Evolutionary conservation across 2,797 vertebrate genomes (phyloP).

Genomic region (Neopelma chrysocephalum): DNA sequence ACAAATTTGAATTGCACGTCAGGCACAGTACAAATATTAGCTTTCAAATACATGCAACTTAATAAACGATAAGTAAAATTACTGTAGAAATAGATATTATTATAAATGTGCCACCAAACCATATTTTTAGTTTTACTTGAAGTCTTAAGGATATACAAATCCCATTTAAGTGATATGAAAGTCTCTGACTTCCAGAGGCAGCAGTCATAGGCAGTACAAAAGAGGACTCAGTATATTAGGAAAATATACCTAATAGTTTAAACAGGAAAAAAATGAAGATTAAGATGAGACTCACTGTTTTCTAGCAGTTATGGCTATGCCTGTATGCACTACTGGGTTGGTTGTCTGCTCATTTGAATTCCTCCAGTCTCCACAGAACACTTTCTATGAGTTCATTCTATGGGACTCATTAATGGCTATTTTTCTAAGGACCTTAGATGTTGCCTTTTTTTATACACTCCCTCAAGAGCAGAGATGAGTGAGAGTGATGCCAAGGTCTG

Average conservation of each 20-base stretch:
- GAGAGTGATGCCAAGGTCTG: constrained; percentile 15
- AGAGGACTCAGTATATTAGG: neutral
- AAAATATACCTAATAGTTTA: neutral
- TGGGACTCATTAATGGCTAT: constrained; percentile 4
- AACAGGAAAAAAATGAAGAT: neutral
- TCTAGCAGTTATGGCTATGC: neutral
- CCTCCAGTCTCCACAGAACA: neutral
- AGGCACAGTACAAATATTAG: neutral
- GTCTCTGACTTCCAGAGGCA: neutral
- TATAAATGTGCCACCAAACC: neutral
- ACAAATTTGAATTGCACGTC: neutral
- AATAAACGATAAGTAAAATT: neutral
- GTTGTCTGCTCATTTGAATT: neutral
- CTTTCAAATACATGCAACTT: neutral
- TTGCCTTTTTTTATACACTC: constrained; percentile 2
- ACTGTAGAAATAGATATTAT: neutral
- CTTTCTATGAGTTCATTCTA: neutral
- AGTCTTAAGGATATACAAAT: neutral
- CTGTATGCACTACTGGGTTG: neutral
- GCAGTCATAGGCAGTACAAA: neutral
- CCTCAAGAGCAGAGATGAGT: constrained; percentile 21
- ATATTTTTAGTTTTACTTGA: neutral
- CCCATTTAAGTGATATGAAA: neutral
- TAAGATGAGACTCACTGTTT: neutral
- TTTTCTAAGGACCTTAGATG: constrained; percentile 33